Evolutionary conservation across 2,797 vertebrate species (phyloP).

Genomic region (Amphiprion clarkii): DNA sequence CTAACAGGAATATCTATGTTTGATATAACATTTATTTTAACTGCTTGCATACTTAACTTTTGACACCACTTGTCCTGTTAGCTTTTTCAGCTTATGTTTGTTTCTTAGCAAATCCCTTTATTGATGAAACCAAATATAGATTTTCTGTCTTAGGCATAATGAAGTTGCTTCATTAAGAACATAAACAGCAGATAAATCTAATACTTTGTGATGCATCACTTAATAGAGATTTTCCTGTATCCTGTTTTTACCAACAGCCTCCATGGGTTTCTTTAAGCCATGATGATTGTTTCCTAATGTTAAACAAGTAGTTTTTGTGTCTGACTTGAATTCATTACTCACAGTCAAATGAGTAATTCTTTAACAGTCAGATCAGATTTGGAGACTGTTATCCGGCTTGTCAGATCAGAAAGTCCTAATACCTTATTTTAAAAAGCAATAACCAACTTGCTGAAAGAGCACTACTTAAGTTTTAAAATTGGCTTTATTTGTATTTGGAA

Average conservation of each 20-base stretch:
- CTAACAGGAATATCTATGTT: constrained; percentile 13
- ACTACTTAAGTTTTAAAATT: neutral
- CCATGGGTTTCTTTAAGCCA: neutral
- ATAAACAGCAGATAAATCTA: neutral
- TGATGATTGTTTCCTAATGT: neutral
- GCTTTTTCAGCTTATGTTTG: neutral
- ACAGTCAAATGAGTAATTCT: neutral
- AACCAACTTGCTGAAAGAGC: too few relatives aligned
- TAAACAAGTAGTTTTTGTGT: neutral
- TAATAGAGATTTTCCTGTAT: neutral
- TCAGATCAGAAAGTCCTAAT: too few relatives aligned
- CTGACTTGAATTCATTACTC: neutral
- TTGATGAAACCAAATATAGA: constrained; percentile 13
- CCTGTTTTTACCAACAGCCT: neutral
- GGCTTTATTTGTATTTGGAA: neutral
- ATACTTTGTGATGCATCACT: too few relatives aligned
- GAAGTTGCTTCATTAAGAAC: neutral
- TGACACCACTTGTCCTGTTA: neutral
- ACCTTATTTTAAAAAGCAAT: too few relatives aligned
- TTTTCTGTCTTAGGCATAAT: neutral
- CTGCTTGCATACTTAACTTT: constrained; percentile 38
- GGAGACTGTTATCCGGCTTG: neutral
- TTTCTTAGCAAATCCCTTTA: constrained; percentile 13
- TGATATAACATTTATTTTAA: constrained; percentile 50
- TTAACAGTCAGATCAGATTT: neutral